Conservation (phyloP, 2,113 vertebrate species). For the Muntiacus reevesi region DNA sequence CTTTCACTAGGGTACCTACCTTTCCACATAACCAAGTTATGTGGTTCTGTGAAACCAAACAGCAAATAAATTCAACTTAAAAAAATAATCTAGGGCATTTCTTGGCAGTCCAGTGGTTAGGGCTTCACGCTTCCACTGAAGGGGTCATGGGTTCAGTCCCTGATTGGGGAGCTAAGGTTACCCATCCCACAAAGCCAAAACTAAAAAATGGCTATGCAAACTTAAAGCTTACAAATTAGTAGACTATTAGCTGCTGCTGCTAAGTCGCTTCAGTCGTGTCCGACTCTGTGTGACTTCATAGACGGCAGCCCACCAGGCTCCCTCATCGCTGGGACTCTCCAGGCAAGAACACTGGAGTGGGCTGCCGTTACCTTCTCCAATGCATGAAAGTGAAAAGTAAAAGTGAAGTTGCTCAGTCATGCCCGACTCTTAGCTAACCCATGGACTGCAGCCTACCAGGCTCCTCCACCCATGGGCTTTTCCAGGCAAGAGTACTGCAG, state of each 20-base stretch:
- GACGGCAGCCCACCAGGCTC: too few relatives aligned
- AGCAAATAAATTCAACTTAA: neutral
- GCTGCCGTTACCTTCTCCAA: too few relatives aligned
- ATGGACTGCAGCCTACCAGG: too few relatives aligned
- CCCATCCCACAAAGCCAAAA: accelerated
- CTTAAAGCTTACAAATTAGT: neutral
- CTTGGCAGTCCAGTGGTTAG: neutral
- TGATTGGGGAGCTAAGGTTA: neutral
- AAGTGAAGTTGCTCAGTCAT: too few relatives aligned
- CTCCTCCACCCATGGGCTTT: too few relatives aligned
- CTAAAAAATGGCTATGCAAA: neutral
- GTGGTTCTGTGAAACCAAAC: neutral
- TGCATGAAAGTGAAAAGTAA: too few relatives aligned
- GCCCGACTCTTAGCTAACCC: too few relatives aligned
- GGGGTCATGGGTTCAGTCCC: neutral
- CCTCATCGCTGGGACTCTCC: too few relatives aligned
- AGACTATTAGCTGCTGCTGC: neutral
- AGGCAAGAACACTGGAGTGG: too few relatives aligned
- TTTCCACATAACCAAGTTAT: neutral
- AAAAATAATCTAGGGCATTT: neutral
- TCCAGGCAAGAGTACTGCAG: too few relatives aligned
- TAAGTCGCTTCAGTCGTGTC: too few relatives aligned
- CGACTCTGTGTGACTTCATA: too few relatives aligned
- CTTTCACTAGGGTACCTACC: neutral
- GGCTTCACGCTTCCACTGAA: neutral